phyloP scores from a whole-genome alignment of 1,140 invertebrate species.

The Camponotus pennsylvanicus region DNA sequence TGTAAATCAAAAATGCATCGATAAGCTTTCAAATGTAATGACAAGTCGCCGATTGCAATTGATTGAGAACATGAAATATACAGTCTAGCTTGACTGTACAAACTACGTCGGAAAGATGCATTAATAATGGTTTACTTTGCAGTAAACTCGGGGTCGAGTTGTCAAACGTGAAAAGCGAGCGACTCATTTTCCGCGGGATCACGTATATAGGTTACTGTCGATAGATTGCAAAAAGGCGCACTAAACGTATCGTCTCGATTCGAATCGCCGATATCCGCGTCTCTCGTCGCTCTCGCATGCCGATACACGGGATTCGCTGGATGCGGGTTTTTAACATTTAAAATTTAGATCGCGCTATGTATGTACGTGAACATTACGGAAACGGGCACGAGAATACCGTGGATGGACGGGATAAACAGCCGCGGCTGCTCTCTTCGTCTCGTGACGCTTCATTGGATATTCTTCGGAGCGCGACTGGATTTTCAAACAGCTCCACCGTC shows the following conservation, averaged over 20 bases:
- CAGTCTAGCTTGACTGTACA: background rate
- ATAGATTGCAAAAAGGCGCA: constrained; percentile 34
- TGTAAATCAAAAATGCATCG: constrained; percentile 3
- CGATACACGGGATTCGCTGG: constrained; percentile 37
- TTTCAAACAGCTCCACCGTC: constrained; percentile 48
- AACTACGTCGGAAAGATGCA: background rate
- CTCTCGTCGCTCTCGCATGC: background rate
- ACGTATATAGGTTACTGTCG: constrained; percentile 39
- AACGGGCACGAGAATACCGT: constrained; percentile 45
- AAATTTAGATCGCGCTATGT: constrained; percentile 68
- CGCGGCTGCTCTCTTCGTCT: constrained; percentile 26
- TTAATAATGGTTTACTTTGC: constrained; percentile 15
- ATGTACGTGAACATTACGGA: constrained; percentile 52
- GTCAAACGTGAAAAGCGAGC: background rate
- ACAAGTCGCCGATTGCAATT: background rate
- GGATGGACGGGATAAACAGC: constrained; percentile 53
- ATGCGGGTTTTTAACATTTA: constrained; percentile 66
- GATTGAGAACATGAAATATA: background rate
- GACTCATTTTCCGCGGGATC: constrained; percentile 35
- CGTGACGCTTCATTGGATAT: constrained; percentile 65
- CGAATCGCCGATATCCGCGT: constrained; percentile 51
- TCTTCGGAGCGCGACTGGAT: constrained; percentile 59
- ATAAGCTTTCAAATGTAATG: background rate
- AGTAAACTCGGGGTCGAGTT: constrained; percentile 22
- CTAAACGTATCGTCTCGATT: constrained; percentile 35